Conservation (phyloP, 2,888 invertebrate genomes). For the Zootermopsis nevadensis region DNA sequence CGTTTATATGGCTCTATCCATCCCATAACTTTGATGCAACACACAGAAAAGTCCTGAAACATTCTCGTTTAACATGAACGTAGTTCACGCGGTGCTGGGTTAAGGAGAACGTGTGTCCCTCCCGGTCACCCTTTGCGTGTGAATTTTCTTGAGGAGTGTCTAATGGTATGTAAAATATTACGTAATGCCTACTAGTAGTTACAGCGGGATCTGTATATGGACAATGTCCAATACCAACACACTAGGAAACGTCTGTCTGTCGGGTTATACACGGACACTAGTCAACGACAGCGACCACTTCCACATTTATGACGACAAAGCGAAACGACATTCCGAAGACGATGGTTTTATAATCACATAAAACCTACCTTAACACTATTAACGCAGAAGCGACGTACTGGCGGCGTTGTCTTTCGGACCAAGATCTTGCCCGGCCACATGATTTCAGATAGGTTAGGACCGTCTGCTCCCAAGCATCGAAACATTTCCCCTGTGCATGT, state of each 20-base stretch:
- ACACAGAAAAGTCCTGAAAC: too few relatives aligned
- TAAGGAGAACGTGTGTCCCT: background rate
- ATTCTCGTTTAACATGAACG: too few relatives aligned
- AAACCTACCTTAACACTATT: too few relatives aligned
- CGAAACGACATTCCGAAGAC: conserved; percentile 86
- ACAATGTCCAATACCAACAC: conserved; percentile 3
- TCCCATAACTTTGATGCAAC: too few relatives aligned
- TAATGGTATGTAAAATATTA: conserved; percentile 20
- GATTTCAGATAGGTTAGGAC: conserved; percentile 87
- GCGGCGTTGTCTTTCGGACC: conserved; percentile 94
- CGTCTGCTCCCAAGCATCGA: conserved; percentile 92
- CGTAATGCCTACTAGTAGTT: background rate
- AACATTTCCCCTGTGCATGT: conserved; percentile 97
- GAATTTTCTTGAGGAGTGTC: conserved; percentile 25
- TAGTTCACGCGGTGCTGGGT: background rate
- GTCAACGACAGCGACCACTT: background rate
- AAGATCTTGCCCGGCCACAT: conserved; percentile 90
- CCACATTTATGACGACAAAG: background rate
- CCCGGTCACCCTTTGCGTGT: conserved; percentile 12
- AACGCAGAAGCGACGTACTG: too few relatives aligned
- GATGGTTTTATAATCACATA: too few relatives aligned
- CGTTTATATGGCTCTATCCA: too few relatives aligned
- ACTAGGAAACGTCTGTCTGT: background rate
- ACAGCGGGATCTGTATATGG: conserved; percentile 2
- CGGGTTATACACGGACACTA: background rate